These are phyloP conservation scores for Phaethon lepturus DNA, from an alignment of 2,113 vertebrate genomes.

Conservation along the genomic window DNA sequence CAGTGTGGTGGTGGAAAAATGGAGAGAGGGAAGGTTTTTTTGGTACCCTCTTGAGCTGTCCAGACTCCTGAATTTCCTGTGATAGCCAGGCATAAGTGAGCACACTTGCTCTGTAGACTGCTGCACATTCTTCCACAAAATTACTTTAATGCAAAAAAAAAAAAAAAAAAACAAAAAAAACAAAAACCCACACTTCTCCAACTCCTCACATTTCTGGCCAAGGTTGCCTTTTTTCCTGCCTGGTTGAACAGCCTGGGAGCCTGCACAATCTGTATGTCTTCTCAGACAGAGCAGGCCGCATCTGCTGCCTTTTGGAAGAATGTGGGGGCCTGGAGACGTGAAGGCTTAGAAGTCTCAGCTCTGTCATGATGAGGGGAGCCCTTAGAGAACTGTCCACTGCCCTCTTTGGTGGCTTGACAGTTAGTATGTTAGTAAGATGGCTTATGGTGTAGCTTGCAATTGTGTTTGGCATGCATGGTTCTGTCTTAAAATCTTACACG, in stretches of 20 bases:
- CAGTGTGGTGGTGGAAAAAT: neutral
- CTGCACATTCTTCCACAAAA: neutral
- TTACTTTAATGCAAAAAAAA: neutral
- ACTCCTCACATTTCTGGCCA: neutral
- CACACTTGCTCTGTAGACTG: neutral
- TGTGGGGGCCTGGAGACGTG: accelerated
- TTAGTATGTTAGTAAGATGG: neutral
- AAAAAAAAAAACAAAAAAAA: neutral
- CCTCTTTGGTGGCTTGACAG: neutral
- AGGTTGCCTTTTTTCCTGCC: neutral
- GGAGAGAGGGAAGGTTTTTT: neutral
- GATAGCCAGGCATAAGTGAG: neutral
- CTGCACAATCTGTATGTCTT: neutral
- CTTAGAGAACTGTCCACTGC: neutral
- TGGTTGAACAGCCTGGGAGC: neutral
- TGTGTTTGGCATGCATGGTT: neutral
- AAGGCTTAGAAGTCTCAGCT: neutral
- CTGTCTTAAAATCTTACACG: neutral
- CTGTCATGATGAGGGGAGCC: accelerated
- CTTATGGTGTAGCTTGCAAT: neutral
- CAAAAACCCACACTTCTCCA: neutral
- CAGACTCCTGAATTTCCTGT: neutral
- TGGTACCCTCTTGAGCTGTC: neutral
- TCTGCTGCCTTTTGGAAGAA: neutral
- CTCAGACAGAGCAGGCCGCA: neutral